A percentile compares a stretch with the other conserved stretches of the same genome.
Evolutionary conservation across 30 jellyfish, hydroid and myxozoan genomes (phyloP).

Genomic region (Mastigias papua): DNA sequence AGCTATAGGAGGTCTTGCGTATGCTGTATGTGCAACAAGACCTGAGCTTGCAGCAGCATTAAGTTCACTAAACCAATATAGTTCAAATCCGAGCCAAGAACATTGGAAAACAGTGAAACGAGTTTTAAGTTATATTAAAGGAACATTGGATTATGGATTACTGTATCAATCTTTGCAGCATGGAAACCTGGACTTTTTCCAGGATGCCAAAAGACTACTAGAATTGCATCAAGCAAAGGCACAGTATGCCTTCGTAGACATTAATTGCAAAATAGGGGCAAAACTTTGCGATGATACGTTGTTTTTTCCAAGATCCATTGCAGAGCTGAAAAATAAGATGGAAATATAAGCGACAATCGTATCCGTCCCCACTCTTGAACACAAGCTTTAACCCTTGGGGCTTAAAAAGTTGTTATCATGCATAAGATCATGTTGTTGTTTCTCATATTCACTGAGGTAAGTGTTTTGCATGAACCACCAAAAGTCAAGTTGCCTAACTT

Average conservation of each 20-base stretch:
- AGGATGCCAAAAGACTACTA: not conserved
- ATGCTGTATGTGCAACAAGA: too few relatives aligned
- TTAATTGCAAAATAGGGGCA: not conserved
- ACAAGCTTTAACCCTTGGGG: not conserved
- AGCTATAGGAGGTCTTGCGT: too few relatives aligned
- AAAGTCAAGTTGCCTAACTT: not conserved
- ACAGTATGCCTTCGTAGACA: not conserved
- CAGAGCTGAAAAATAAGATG: not conserved
- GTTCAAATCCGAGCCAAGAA: too few relatives aligned
- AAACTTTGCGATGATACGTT: not conserved
- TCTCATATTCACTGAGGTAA: not conserved
- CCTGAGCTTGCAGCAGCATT: too few relatives aligned
- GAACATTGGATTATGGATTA: too few relatives aligned
- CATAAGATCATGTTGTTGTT: too few relatives aligned
- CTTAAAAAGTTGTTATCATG: not conserved
- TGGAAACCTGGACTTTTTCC: not conserved
- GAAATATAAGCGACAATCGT: not conserved
- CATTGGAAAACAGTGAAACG: too few relatives aligned
- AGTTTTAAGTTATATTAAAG: too few relatives aligned
- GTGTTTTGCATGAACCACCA: slow-evolving; percentile 4
- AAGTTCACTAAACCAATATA: too few relatives aligned
- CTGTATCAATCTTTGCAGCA: too few relatives aligned
- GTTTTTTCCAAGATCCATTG: not conserved
- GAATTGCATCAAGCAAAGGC: not conserved
- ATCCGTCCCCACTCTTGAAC: not conserved